Base-by-base conservation (phyloP, 2,888 invertebrate genomes). In the Torymus aiolomorphi region DNA sequence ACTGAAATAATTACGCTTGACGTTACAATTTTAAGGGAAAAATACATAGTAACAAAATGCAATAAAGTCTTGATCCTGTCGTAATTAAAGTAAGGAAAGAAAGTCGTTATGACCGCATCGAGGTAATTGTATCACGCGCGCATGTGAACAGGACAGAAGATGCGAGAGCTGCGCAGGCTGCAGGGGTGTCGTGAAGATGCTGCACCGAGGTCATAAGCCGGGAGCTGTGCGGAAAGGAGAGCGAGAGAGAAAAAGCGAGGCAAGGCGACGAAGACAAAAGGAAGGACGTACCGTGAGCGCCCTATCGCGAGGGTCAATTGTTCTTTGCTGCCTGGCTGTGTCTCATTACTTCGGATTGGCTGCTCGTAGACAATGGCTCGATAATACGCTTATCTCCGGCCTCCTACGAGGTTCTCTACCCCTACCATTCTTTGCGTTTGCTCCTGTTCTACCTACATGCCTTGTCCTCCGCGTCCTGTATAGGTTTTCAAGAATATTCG, bases 291-390 rank as follows among this genome's bases (percentile, higher is more conserved):
- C 52, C 57, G 72, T 8, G 14, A 51, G 52, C 62, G 59, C 76
- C 66, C 81, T 82, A 80, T 84, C 78, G 67, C 61, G 51, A 74
- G 84, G 83, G 84, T 85, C 89, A 87, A 89, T 89, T 89, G 89
- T 89, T 89, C 89, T 88, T 84, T 84, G 86, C 86, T 87, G 87
- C 65, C 86, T 86, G 86, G 86, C 57, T 88, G 86, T 88, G 87
- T 87, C 89, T 88, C 88, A 88, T 89, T 89, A 89, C 89, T 89
- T 89, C 88, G 86, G 87, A 89, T 89, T 88, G 88, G 88, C 86
- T 88, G 87, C 85, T 84, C 86, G 84, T 86, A 89, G 88, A 89
- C 89, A 89, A 89, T 89, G 85, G 85, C 85, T 82, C 77, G 85
- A 86, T 89, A 89, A 89, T 89, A 86, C 87, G 86, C 86, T 89